phyloP scores from a whole-genome alignment of 2,888 invertebrate species.

The Eilema depressum region DNA sequence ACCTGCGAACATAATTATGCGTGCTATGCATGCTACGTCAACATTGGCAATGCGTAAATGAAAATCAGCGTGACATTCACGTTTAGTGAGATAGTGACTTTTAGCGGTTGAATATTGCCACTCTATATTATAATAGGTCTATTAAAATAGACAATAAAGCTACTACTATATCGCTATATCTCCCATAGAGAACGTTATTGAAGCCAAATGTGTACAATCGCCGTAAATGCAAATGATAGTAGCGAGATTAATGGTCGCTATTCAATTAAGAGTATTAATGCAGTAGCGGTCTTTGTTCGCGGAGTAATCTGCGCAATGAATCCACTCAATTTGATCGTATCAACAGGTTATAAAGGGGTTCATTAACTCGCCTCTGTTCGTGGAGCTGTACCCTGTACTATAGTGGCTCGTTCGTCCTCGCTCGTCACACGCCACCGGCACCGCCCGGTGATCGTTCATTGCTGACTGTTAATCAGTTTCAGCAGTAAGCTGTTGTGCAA shows the following conservation, averaged over 20 bases:
- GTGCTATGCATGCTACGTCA: background rate
- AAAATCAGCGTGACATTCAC: background rate
- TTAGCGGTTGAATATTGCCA: background rate
- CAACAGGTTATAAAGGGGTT: slow-evolving; percentile 51
- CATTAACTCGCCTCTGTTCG: slow-evolving; percentile 26
- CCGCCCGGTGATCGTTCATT: background rate
- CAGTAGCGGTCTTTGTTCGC: slow-evolving; percentile 34
- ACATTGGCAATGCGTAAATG: background rate
- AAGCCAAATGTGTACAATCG: background rate
- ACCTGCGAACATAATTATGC: background rate
- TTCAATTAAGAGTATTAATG: slow-evolving; percentile 47
- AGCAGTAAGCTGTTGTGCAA: slow-evolving; percentile 2
- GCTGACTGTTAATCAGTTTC: background rate
- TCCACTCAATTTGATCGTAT: slow-evolving; percentile 45
- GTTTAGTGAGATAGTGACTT: background rate
- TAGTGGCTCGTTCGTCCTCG: background rate
- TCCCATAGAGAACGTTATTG: background rate
- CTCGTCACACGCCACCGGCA: background rate
- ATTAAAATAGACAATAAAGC: background rate
- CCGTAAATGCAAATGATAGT: slow-evolving; percentile 24
- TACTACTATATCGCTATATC: background rate
- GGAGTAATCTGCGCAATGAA: slow-evolving; percentile 42
- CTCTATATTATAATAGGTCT: background rate
- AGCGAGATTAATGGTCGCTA: slow-evolving; percentile 29
- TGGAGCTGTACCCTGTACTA: too few species aligned